Evolutionary conservation across 2,797 vertebrate genomes (phyloP), one percentile per base, ranked within the genome.

Genomic region (Rousettus madagascariensis): DNA sequence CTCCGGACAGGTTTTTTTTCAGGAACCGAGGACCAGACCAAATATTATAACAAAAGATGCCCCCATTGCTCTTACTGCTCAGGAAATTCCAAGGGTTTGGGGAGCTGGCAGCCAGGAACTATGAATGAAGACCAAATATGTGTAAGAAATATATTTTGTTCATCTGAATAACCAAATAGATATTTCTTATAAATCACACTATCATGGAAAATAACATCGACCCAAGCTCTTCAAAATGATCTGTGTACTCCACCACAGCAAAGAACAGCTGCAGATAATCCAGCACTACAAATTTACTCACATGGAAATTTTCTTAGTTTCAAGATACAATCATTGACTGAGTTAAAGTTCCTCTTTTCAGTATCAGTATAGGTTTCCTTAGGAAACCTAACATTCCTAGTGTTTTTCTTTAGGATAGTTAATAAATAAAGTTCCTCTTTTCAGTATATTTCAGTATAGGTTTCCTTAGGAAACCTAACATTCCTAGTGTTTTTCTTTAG

Each of bases 281-380:
- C 30, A 22, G 43, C 24, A 38, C 59, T 33, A 88, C 71, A 41
- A 33, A 33, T 66, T 10, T 69, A 24, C 33, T 80, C 38, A 75
- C 41, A 51, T 26, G 65, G 61, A 89, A 66, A 79, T 87, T 77
- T 83, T n/a, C 69, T 88, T 83, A 89, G 55, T 84, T 36, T 46
- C 84, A 94, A 88, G 49, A 79, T 33, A 65, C 26, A 77, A n/a
- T 36, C 53, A 79, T 55, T 74, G 72, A 16, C n/a, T 43, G 33
- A 59, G n/a, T 71, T 72, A 24, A 72, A 85, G 38, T 71, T 91
- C n/a, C 63, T 87, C 69, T 90, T 93, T 93, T 75, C 41, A 51
- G 41, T 57, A 38, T 38, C 12, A 46, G 33, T 33, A 33, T 33
- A 33, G 33, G 33, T 43, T 85, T 84, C n/a, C 22, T 87, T 68